These are phyloP conservation scores for Dendroctonus ponderosae DNA, from an alignment of 1,140 invertebrate species.

Conservation along the genomic window DNA sequence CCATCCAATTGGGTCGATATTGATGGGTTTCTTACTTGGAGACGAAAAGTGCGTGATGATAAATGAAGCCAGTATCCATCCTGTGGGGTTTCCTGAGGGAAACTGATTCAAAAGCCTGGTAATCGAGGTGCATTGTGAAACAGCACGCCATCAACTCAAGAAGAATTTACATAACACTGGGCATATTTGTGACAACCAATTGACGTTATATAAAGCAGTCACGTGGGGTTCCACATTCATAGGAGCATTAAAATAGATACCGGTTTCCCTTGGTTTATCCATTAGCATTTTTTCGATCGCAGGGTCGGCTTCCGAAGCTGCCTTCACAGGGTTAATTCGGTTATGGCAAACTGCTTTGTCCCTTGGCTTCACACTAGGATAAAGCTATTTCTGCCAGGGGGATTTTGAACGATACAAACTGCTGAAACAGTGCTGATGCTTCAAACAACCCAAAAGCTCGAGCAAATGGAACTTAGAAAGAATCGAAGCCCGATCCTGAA, in stretches of 20 bases:
- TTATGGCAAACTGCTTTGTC: too few species aligned
- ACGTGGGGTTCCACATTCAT: constrained; percentile 46
- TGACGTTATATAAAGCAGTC: constrained; percentile 48
- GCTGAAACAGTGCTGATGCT: too few species aligned
- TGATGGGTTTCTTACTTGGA: not conserved
- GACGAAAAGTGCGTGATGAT: constrained; percentile 11
- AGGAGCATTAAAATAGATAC: constrained; percentile 47
- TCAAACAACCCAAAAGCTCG: too few species aligned
- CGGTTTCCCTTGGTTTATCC: constrained; percentile 28
- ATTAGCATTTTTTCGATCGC: constrained; percentile 1
- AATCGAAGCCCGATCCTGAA: constrained; percentile 5
- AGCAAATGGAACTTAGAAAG: not conserved
- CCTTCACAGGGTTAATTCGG: too few species aligned
- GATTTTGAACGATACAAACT: too few species aligned
- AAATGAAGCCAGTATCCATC: constrained; percentile 13
- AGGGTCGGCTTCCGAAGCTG: not conserved
- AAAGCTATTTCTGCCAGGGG: too few species aligned
- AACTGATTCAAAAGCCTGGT: constrained; percentile 19
- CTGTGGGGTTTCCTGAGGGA: constrained; percentile 15
- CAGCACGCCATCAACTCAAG: constrained; percentile 32
- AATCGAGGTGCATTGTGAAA: constrained; percentile 27
- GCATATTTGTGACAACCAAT: constrained; percentile 49
- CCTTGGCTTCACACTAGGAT: too few species aligned
- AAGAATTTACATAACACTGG: constrained; percentile 47
- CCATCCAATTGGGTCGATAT: not conserved